Base-by-base conservation (phyloP, 1,140 invertebrate genomes). In the Euura saliciscinereae region DNA sequence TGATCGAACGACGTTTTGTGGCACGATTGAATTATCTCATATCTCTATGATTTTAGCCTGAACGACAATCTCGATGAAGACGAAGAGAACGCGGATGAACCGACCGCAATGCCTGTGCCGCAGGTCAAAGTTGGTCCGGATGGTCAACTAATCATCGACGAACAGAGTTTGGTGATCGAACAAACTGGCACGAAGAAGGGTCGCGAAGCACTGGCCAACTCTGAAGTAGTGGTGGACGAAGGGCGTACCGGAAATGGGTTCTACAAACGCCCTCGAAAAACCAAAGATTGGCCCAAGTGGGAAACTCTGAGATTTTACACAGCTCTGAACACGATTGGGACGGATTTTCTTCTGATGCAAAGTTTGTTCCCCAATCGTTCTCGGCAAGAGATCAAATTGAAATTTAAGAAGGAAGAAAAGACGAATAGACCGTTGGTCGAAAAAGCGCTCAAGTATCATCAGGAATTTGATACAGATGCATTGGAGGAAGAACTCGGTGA, bases 291-390 rank as follows among this genome's bases (percentile, higher is more conserved):
- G 93, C 84, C 84, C 5, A 86, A 90, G 46, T 88, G 88, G 59
- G 95, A 97, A 82, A 97, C 96, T 0, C 86, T 95, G 2, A 91
- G 92, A 75, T 98, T 98, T 85, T 98, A 97, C 84, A 91, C 92
- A 80, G 95, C 95, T n/a, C 86, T 98, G 10, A 95, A 94, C 78
- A 93, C 91, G 8, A 90, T 97, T 70, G 96, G 97, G 0, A 96
- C 96, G 0, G 96, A 98, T 87, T 98, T 98, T 84, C 92, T 94
- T 0, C 82, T 97, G 11, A 97, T 98, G 95, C 88, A 91, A 70
- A 90, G 90, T 68, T 86, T 97, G n/a, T 97, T 97, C 85, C 93
- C 93, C 0, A 91, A 91, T 67, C 89, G 96, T 71, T 92, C 91
- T 2, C 86, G 96, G 4, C 85, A 91, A 65, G 95, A 97, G 80